Conservation (phyloP, 2,797 vertebrate genomes). For the Acipenser oxyrinchus region DNA sequence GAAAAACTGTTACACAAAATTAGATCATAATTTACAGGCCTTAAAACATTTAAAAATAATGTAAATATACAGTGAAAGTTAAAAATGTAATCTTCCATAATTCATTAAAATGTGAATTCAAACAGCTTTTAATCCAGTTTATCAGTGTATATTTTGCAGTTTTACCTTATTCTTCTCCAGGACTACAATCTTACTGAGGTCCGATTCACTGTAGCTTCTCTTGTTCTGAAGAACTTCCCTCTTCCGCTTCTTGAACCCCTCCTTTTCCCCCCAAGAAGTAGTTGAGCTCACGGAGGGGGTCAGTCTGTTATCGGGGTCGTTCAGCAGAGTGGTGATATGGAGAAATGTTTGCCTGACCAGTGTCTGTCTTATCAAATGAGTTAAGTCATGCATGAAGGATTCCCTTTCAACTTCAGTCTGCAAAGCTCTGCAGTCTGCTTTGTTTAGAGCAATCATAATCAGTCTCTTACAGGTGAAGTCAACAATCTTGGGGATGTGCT, state of each 20-base stretch:
- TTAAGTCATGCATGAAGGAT: slow-evolving; percentile 37
- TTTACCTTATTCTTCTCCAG: slow-evolving; percentile 22
- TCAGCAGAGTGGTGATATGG: slow-evolving; percentile 23
- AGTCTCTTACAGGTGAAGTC: slow-evolving; percentile 60
- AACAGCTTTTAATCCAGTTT: neutral
- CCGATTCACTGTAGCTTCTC: slow-evolving; percentile 65
- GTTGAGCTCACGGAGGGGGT: slow-evolving; percentile 23
- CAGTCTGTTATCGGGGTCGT: slow-evolving; percentile 29
- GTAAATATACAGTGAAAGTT: neutral
- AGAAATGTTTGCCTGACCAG: slow-evolving; percentile 51
- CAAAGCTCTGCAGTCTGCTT: slow-evolving; percentile 38
- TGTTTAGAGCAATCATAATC: slow-evolving; percentile 51
- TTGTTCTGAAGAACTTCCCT: slow-evolving; percentile 49
- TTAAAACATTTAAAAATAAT: neutral
- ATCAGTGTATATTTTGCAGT: neutral
- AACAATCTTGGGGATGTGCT: slow-evolving; percentile 65
- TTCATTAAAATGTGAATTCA: no score
- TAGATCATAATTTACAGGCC: neutral
- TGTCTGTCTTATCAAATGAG: slow-evolving; percentile 49
- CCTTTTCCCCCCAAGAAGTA: slow-evolving; percentile 57
- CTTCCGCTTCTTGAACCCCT: slow-evolving; percentile 52
- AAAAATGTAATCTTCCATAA: no score
- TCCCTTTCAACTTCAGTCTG: slow-evolving; percentile 54
- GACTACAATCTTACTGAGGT: slow-evolving; percentile 51
- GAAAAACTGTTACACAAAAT: neutral